Percentiles rank a stretch among this genome's conserved stretches.
Conservation (phyloP, 1,140 invertebrate genomes). For the Coptotermes formosanus region DNA sequence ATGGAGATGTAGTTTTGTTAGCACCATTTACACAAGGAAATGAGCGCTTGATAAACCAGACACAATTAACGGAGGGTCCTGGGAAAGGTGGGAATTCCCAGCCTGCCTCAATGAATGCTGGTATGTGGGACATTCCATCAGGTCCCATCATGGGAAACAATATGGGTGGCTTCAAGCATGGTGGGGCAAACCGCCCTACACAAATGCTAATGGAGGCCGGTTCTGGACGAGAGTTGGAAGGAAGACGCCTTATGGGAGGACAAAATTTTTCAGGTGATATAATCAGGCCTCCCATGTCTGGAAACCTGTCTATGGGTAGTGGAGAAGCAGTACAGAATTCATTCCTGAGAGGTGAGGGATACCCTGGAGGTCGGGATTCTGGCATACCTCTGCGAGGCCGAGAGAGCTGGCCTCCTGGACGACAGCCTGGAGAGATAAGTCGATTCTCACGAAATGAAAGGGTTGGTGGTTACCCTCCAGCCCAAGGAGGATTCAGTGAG, state of each 20-base stretch:
- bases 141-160: not conserved
- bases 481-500: not conserved
- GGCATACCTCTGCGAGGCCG: not conserved
- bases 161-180: not conserved
- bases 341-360: not conserved
- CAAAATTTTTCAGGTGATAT: not conserved
- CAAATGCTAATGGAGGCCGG: not conserved
- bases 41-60: not conserved
- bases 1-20: conserved; percentile 1
- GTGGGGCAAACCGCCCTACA: not conserved
- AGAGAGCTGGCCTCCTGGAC: not conserved
- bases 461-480: not conserved
- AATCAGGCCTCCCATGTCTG: not conserved
- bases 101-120: not conserved
- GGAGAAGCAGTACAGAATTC: not conserved
- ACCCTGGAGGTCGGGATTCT: not conserved
- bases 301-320: not conserved
- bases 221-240: not conserved
- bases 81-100: not conserved
- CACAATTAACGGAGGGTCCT: not conserved
- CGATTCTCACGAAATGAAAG: conserved; percentile 5
- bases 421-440: not conserved
- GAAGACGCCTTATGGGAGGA: not conserved
- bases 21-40: not conserved
- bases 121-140: not conserved